Base-by-base conservation (phyloP, 2,888 invertebrate genomes). In the Papilio demoleus region DNA sequence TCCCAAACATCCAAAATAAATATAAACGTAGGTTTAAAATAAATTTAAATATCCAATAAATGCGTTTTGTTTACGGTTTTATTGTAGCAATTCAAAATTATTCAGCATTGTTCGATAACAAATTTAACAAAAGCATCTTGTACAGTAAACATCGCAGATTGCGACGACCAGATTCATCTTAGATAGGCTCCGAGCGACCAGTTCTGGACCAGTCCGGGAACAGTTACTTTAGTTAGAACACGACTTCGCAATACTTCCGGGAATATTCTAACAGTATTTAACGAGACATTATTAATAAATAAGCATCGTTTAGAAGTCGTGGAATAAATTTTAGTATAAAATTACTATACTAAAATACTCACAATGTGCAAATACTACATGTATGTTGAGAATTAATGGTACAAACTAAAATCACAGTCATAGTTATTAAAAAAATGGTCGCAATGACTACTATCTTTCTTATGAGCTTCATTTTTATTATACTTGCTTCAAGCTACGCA, bases 201-300 rank as follows among this genome's bases (percentile, higher is more conserved):
- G 71, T 70, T 65, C 72, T 61, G 66, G 65, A 68, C 72, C 65
- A 72, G 70, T 72, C 67, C 42, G 69, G 62, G 40, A 70, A 70
- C 72, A 70, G 71, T 71, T 71, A 70, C 47, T 42, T 66, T 40
- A 66, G 70, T 66, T 47, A 64, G 67, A 70, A 72, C 69, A 70
- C 61, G 62, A 69, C 62, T 59, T 64, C 65, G 50, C 62, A 65
- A 24, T 65, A 59, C 69, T 70, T 72, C 72, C 72, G 72, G 70
- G 70, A 67, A 58, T 31, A 64, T 58, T 59, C 53, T 70, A 68
- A 70, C 70, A 53, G 68, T 68, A 65, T 50, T 68, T 53, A 47
- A 47, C 27, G 64, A 17, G 14, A 17, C 17, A 19, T 17, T 42
- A 45, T n/a, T n/a, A n/a, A n/a, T n/a, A n/a, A n/a, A n/a, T n/a